A percentile compares a stretch with the other conserved stretches of the same genome.
Evolutionary conservation across 2,113 vertebrate species (phyloP).

Genomic region (Myxocyprinus asiaticus): DNA sequence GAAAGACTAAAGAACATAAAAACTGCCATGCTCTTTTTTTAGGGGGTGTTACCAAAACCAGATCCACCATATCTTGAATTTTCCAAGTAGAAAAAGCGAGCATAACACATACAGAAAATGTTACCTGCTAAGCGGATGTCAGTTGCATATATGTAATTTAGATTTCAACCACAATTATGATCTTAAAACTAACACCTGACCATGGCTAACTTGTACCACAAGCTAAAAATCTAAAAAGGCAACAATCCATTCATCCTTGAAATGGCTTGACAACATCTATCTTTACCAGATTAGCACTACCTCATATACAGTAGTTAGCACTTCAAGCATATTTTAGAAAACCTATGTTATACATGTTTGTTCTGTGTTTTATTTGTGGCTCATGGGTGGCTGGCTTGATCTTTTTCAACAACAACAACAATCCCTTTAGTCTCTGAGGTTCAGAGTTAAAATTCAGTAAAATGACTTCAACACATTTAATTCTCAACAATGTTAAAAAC

Average conservation of each 20-base stretch:
- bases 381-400: slow-evolving; percentile 26
- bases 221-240: slow-evolving; percentile 39
- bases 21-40: background rate
- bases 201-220: slow-evolving; percentile 1
- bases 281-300: slow-evolving; percentile 28
- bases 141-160: no score
- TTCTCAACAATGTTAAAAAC: slow-evolving; percentile 6
- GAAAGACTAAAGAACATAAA: no score
- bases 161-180: no score
- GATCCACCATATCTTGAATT: background rate
- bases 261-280: slow-evolving; percentile 40
- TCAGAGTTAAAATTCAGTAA: slow-evolving; percentile 12
- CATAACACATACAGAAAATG: no score
- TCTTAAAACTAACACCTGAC: background rate
- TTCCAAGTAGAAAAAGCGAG: background rate
- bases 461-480: slow-evolving; percentile 11
- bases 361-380: slow-evolving; percentile 22
- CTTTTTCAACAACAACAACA: slow-evolving; percentile 24
- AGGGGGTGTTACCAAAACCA: slow-evolving; percentile 3
- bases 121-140: no score
- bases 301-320: slow-evolving; percentile 24
- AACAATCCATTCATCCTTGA: slow-evolving; percentile 34
- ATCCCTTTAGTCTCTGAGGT: background rate
- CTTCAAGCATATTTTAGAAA: slow-evolving; percentile 1
- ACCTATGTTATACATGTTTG: background rate